Evolutionary conservation across 2,888 invertebrate genomes (phyloP).

Genomic region (Tryphoninae sp.): DNA sequence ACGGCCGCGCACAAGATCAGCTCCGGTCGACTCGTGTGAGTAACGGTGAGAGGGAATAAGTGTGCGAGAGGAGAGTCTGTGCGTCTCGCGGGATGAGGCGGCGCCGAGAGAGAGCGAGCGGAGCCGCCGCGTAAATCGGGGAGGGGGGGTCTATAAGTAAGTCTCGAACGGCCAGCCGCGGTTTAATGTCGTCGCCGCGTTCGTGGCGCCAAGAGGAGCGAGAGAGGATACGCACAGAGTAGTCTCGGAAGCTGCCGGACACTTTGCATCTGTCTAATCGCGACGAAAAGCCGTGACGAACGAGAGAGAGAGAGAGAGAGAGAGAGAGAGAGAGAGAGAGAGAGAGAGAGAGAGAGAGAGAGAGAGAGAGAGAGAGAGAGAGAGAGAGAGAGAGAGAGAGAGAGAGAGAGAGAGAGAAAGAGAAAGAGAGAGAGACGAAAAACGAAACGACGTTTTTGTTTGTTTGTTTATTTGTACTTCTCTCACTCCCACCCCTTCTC

Average conservation of each 20-base stretch:
- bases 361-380: no score
- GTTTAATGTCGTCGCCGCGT: constrained; percentile 80
- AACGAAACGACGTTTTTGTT: no score
- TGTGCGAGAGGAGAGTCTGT: constrained; percentile 39
- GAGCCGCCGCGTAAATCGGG: constrained; percentile 58
- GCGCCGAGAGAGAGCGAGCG: constrained; percentile 59
- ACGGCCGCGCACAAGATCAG: constrained; percentile 14
- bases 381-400: no score
- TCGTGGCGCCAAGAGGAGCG: constrained; percentile 79
- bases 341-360: no score
- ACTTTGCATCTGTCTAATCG: constrained; percentile 55
- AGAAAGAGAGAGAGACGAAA: no score
- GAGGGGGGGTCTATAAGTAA: constrained; percentile 79
- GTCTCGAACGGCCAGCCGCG: constrained; percentile 77
- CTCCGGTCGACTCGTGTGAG: constrained; percentile 8
- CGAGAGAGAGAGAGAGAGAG: neutral
- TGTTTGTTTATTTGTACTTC: neutral
- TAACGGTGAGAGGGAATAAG: constrained; percentile 5
- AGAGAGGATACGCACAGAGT: constrained; percentile 15
- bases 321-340: no score
- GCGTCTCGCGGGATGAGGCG: constrained; percentile 56
- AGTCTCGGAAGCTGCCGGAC: constrained; percentile 49
- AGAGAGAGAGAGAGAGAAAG: no score
- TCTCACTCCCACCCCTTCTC: neutral
- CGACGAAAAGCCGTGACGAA: neutral